Base-by-base conservation (phyloP, 2,797 vertebrate genomes). In the Prionace glauca region DNA sequence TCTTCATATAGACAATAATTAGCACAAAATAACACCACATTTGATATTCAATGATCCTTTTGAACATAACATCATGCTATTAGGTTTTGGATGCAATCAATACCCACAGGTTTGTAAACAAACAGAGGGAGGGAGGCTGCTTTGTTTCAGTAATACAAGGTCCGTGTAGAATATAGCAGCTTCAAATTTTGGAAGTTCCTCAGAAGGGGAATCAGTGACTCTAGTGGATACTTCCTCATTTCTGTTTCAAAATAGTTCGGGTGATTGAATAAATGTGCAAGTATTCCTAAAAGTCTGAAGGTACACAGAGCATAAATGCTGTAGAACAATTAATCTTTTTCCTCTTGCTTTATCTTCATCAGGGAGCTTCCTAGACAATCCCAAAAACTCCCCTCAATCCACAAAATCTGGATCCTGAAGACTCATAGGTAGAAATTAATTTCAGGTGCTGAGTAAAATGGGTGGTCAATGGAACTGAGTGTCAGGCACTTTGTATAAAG, bases 1-100 rank as follows among this genome's bases (percentile, higher is more conserved):
- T 69, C 93, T 94, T 74, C 41, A 72, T 74, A 74, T 71, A 50
- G 41, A 95, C 36, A 14, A 95, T 95, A 65, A 95, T 77, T 77
- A 95, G 24, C 45, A 77, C 45, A 95, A 50, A 77, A 29, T n/a
- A 72, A 95, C 41, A 29, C 29, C 45, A 56, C 45, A 10, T 72
- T 7, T 18, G 41, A 32, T 50, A 74, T 45, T 50, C 41, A 74
- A 12, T 69, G 62, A 2, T 91, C 65, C 65, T 69, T 36, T 41
- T 22, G 36, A 74, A 74, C 26, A 95, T 72, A 32, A 56, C 1
- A 56, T 95, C 71, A 65, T 95, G 93, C 93, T 94, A 11, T 93
- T 69, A 71, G 60, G 88, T 62, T n/a, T 91, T 91, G 29, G 88
- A 91, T 1, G 22, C 36, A 71, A 41, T 93, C 45, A 93, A 67